phyloP scores from a whole-genome alignment of 2,113 vertebrate species.

The Fregata magnificens region DNA sequence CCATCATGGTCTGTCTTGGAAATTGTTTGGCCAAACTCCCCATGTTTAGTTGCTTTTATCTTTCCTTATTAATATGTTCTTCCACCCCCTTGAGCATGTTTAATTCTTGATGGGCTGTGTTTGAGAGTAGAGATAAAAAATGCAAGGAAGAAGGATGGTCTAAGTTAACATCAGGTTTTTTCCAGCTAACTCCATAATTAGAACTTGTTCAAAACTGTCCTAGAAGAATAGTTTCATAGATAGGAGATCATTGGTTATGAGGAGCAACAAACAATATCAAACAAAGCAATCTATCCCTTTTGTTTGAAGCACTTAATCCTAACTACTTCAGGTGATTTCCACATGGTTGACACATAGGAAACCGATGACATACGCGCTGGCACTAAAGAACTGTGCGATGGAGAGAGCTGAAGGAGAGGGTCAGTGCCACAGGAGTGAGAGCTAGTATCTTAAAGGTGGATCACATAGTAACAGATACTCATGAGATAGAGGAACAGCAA shows the following conservation, averaged over 20 bases:
- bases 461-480: not conserved
- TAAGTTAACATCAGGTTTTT: not conserved
- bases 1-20: not conserved
- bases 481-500: not conserved
- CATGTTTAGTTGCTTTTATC: not conserved
- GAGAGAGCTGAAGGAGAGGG: not conserved
- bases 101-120: not conserved
- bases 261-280: not conserved
- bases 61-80: not conserved
- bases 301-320: not conserved
- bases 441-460: not conserved
- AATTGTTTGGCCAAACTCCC: not conserved
- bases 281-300: not conserved
- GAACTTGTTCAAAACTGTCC: not conserved
- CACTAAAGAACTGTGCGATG: not conserved
- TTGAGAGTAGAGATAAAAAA: not conserved
- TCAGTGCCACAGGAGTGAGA: not conserved
- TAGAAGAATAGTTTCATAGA: not conserved
- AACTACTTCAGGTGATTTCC: not conserved
- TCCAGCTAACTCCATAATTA: not conserved
- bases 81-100: not conserved
- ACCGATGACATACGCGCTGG: fast-evolving
- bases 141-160: not conserved
- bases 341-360: not conserved
- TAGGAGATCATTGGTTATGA: not conserved